Percentiles rank a stretch among this genome's conserved stretches.
phyloP scores from a whole-genome alignment of 2,113 vertebrate genomes.

The human region GRCh38 chr5:145155501-145156000 shows the following conservation, averaged over 20 bases:
- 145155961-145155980: too few relatives aligned
- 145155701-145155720: neutral
- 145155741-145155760: neutral
- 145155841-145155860: too few relatives aligned
- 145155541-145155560: neutral
- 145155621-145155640: neutral
- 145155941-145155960: too few relatives aligned
- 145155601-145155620: neutral
- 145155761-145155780: neutral
- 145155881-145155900: too few relatives aligned
- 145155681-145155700: neutral
- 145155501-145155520: too few relatives aligned
- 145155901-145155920: too few relatives aligned
- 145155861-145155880: too few relatives aligned
- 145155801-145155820: too few relatives aligned
- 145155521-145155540: neutral
- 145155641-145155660: neutral
- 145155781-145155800: too few relatives aligned
- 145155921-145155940: too few relatives aligned
- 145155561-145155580: neutral
- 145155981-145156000: neutral
- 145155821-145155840: too few relatives aligned
- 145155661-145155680: neutral
- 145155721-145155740: neutral
- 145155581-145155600: neutral